Evolutionary conservation across 1,140 invertebrate genomes (phyloP).

Genomic region (Temnothorax curvispinosus): DNA sequence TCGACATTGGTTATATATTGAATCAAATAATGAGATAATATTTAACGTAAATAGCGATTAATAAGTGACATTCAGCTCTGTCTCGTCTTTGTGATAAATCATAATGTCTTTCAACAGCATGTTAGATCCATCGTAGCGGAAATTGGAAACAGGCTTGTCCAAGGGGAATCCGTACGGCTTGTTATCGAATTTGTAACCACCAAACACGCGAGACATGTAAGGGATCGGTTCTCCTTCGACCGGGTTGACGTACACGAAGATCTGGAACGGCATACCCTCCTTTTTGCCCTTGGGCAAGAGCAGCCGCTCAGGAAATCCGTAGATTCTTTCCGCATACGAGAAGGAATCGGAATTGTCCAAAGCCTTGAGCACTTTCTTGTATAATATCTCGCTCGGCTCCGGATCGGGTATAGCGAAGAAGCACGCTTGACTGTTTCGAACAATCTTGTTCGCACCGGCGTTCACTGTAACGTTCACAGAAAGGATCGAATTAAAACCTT

Average conservation of each 20-base stretch:
- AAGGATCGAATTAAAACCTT: neutral
- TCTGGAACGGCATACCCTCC: slow-evolving; percentile 78
- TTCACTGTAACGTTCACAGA: slow-evolving; percentile 78
- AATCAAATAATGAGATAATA: neutral
- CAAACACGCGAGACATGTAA: slow-evolving; percentile 59
- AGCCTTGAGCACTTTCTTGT: slow-evolving; percentile 76
- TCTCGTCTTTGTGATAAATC: slow-evolving; percentile 73
- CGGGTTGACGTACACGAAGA: slow-evolving; percentile 79
- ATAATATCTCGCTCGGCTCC: slow-evolving; percentile 77
- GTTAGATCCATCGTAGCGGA: slow-evolving; percentile 73
- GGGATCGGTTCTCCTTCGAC: slow-evolving; percentile 27
- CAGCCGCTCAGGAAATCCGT: slow-evolving; percentile 78
- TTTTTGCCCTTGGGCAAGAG: slow-evolving; percentile 79
- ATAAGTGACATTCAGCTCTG: slow-evolving; percentile 53
- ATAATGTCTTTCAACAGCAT: slow-evolving; percentile 77
- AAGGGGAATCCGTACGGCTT: slow-evolving; percentile 81
- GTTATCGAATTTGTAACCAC: slow-evolving; percentile 43
- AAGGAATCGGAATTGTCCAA: slow-evolving; percentile 73
- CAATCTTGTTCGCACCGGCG: slow-evolving; percentile 81
- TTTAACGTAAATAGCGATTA: neutral
- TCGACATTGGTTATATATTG: neutral
- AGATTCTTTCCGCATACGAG: slow-evolving; percentile 63
- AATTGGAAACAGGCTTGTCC: slow-evolving; percentile 81
- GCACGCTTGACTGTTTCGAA: slow-evolving; percentile 81
- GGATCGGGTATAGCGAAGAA: slow-evolving; percentile 78